Conservation (phyloP, 2,113 vertebrate species). For the Varanus komodoensis region DNA sequence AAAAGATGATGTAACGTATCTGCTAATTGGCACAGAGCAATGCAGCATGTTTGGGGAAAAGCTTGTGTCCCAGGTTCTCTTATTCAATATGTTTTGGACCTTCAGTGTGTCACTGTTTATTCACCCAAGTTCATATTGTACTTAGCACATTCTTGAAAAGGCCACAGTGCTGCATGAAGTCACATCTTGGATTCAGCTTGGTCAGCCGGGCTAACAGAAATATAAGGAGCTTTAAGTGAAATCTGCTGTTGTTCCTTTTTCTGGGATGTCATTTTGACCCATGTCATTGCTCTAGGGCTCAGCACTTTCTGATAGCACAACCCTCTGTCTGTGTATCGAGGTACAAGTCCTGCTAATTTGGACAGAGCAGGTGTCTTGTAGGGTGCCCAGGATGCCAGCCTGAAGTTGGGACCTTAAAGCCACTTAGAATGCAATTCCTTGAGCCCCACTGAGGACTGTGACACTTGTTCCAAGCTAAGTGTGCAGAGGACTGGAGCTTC, state of each 20-base stretch:
- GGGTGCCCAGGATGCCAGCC: background rate
- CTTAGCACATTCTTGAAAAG: constrained; percentile 1
- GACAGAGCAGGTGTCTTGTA: too few relatives aligned
- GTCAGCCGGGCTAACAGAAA: background rate
- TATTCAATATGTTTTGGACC: background rate
- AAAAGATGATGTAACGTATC: background rate
- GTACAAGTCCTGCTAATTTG: background rate
- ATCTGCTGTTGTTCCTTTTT: background rate
- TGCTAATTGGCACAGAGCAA: background rate
- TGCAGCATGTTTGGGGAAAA: background rate
- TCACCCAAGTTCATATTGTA: background rate
- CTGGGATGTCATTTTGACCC: background rate
- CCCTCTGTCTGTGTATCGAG: too few relatives aligned
- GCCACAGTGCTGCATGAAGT: background rate
- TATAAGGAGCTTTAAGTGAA: background rate
- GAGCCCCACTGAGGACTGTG: background rate
- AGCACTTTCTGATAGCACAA: background rate
- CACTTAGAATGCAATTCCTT: too few relatives aligned
- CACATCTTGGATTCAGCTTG: background rate
- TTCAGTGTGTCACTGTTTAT: background rate
- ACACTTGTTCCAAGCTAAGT: background rate
- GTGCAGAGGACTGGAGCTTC: background rate
- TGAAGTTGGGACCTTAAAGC: background rate
- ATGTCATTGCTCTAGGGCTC: background rate
- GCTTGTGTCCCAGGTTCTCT: background rate